Evolutionary conservation across 1,140 invertebrate genomes (phyloP).

Genomic region (Agrilus planipennis): DNA sequence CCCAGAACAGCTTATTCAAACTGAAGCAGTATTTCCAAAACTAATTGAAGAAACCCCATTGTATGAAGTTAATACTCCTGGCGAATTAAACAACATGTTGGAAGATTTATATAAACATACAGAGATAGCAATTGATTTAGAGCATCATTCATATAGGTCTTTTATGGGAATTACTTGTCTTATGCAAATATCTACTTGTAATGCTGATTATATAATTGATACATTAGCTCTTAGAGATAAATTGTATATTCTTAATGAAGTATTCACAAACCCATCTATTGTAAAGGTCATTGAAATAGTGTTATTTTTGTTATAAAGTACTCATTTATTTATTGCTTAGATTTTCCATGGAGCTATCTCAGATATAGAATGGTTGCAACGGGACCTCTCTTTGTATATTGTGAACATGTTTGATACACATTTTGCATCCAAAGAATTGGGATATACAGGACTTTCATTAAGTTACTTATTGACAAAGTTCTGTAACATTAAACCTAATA

Average conservation of each 20-base stretch:
- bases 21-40: conserved; percentile 32
- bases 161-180: conserved; percentile 83
- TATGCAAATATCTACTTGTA: conserved; percentile 84
- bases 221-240: conserved; percentile 71
- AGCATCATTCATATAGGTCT: conserved; percentile 75
- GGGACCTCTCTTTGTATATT: conserved; percentile 89
- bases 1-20: conserved; percentile 36
- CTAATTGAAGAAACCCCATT: conserved; percentile 51
- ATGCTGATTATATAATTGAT: conserved; percentile 87
- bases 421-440: conserved; percentile 67
- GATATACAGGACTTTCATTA: conserved; percentile 62
- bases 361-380: conserved; percentile 90
- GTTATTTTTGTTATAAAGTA: too few relatives aligned
- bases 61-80: conserved; percentile 52
- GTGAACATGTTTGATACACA: conserved; percentile 98
- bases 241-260: conserved; percentile 74
- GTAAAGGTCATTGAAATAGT: too few relatives aligned
- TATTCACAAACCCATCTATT: conserved; percentile 84
- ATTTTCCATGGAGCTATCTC: conserved; percentile 86
- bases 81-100: conserved; percentile 53
- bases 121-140: conserved; percentile 80
- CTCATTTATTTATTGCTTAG: too few relatives aligned
- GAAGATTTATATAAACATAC: conserved; percentile 49
- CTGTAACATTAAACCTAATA: conserved; percentile 70
- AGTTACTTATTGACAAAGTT: conserved; percentile 69